A percentile compares a stretch with the other conserved stretches of the same genome.
Evolutionary conservation across 2,888 invertebrate species (phyloP).

Genomic region (Tiliacea aurago): DNA sequence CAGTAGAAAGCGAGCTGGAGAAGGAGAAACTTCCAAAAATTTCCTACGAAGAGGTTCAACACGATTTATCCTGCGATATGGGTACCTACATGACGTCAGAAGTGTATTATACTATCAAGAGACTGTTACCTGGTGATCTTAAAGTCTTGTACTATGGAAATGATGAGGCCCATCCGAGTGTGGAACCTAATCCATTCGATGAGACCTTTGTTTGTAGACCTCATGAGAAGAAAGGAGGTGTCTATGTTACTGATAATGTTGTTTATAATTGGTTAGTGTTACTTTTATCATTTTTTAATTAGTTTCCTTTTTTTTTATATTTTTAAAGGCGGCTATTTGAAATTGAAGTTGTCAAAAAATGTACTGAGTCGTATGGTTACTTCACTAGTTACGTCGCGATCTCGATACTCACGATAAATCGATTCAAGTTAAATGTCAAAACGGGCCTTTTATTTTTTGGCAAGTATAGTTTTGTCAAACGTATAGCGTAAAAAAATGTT

Average conservation of each 20-base stretch:
- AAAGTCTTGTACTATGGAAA: slow-evolving; percentile 93
- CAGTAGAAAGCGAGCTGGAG: slow-evolving; percentile 81
- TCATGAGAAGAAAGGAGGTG: slow-evolving; percentile 95
- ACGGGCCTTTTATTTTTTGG: too few relatives aligned
- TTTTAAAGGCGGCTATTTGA: too few relatives aligned
- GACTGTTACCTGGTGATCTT: slow-evolving; percentile 96
- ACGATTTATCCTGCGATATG: slow-evolving; percentile 92
- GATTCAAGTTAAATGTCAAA: too few relatives aligned
- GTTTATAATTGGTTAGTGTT: slow-evolving; percentile 92
- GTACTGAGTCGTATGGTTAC: too few relatives aligned
- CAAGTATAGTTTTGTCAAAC: not conserved
- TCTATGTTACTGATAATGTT: slow-evolving; percentile 95
- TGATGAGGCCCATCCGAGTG: slow-evolving; percentile 80
- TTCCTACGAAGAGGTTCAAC: slow-evolving; percentile 84
- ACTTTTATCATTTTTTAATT: not conserved
- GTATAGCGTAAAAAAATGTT: too few relatives aligned
- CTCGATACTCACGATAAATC: too few relatives aligned
- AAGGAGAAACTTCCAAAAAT: slow-evolving; percentile 74
- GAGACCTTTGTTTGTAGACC: slow-evolving; percentile 90
- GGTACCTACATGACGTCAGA: slow-evolving; percentile 94
- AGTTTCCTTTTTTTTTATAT: too few relatives aligned
- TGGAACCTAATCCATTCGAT: slow-evolving; percentile 93
- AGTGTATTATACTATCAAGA: slow-evolving; percentile 94
- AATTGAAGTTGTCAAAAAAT: too few relatives aligned
- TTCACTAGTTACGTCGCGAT: too few relatives aligned